Base-by-base conservation (phyloP, 2,888 invertebrate genomes). In the Drymonia ruficornis region DNA sequence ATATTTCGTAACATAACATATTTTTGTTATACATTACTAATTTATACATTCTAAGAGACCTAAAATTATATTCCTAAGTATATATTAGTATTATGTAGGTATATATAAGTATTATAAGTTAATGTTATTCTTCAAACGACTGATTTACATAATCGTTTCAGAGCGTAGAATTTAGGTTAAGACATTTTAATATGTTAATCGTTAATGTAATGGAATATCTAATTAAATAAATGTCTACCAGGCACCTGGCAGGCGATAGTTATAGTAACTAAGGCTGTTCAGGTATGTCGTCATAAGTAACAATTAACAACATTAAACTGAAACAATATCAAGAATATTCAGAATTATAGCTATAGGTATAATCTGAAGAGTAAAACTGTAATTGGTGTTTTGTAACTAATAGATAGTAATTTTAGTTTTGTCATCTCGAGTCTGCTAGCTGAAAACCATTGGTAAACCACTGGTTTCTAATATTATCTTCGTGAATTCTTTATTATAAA, bases 71-170 rank as follows among this genome's bases (percentile, higher is more conserved):
- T 56, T 60, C 50, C 56, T 59, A 65, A 49, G 36, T 31, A 11
- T 11, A 31, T 11, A 23, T 23, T 23, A 23, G 9, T 31, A 31
- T 50, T 28, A 46, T 29, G 46, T 52, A 56, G 12, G 49, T 46
- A 53, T 53, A 46, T 43, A 59, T 61, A 63, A 59, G 60, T 65
- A 72, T 73, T 72, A 67, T 76, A 80, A 78, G 71, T 78, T 78
- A 75, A 78, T 72, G 67, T 80, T 84, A 82, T 80, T 81, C 73
- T 84, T 86, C 81, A 83, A 86, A 86, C 71, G 87, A 87, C 87
- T 87, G 87, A 87, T 86, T 86, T 86, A 86, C 81, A 85, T 78
- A 81, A 86, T 81, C 79, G 74, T 84, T 84, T 85, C 78, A 80
- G 67, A 74, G 72, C 52, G 72, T 81, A 81, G 76, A 67, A 47